Conservation (phyloP, 2,888 invertebrate genomes). For the Vesta saturnalis region DNA sequence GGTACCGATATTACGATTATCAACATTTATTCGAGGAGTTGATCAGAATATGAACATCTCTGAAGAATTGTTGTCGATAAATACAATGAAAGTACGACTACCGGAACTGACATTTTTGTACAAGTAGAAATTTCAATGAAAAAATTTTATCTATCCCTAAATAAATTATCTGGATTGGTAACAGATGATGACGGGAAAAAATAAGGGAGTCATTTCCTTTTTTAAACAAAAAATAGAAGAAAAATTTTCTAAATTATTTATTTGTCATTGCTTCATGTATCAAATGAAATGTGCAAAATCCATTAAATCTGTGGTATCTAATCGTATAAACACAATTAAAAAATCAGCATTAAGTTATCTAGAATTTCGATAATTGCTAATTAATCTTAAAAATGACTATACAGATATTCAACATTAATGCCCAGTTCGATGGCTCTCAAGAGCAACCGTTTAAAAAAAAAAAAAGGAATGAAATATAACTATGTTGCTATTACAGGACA, state of each 20-base stretch:
- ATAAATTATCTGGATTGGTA: too few species aligned
- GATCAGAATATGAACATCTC: too few species aligned
- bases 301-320: neutral
- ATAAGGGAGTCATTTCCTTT: conserved; percentile 4
- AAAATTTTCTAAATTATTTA: neutral
- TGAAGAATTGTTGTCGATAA: too few species aligned
- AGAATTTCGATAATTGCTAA: neutral
- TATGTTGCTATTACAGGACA: neutral
- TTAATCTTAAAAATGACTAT: neutral
- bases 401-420: too few species aligned
- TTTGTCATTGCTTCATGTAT: neutral
- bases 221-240: neutral
- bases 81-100: conserved; percentile 10
- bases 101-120: conserved; percentile 6
- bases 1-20: neutral
- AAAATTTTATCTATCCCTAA: too few species aligned
- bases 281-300: neutral
- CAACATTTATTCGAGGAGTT: too few species aligned
- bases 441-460: neutral
- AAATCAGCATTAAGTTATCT: neutral
- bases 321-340: neutral
- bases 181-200: conserved; percentile 9
- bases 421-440: neutral
- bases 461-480: neutral
- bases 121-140: conserved; percentile 3